Conservation (phyloP, 2,113 vertebrate species). For the Aplodontia rufa region DNA sequence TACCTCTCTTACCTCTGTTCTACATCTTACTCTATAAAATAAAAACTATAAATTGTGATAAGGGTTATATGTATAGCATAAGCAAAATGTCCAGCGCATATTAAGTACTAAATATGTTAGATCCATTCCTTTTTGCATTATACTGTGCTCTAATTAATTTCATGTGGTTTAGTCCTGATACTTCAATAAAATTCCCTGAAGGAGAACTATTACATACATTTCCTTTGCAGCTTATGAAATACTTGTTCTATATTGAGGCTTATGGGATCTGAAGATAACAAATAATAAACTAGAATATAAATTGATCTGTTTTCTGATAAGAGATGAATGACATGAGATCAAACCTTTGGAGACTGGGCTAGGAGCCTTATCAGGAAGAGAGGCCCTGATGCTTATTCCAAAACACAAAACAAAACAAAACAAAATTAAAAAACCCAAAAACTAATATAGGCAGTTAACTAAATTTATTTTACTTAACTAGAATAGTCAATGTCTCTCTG, state of each 20-base stretch:
- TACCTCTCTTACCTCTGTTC: neutral
- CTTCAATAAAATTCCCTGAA: neutral
- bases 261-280: too few relatives aligned
- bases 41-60: neutral
- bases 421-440: too few relatives aligned
- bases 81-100: neutral
- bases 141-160: neutral
- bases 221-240: neutral
- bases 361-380: neutral
- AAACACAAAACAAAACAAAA: too few relatives aligned
- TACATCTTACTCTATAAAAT: neutral
- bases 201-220: neutral
- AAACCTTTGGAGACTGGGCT: neutral
- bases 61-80: neutral
- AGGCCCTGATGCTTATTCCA: rapidly evolving
- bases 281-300: neutral
- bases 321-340: neutral
- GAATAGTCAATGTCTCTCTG: neutral
- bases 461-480: too few relatives aligned
- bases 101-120: neutral
- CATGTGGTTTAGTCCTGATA: neutral
- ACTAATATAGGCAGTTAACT: too few relatives aligned
- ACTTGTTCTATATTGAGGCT: neutral
- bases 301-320: neutral
- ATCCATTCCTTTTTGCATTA: neutral